Evolutionary conservation across 2,113 vertebrate species (phyloP).

Genomic region (Cebus imitator): DNA sequence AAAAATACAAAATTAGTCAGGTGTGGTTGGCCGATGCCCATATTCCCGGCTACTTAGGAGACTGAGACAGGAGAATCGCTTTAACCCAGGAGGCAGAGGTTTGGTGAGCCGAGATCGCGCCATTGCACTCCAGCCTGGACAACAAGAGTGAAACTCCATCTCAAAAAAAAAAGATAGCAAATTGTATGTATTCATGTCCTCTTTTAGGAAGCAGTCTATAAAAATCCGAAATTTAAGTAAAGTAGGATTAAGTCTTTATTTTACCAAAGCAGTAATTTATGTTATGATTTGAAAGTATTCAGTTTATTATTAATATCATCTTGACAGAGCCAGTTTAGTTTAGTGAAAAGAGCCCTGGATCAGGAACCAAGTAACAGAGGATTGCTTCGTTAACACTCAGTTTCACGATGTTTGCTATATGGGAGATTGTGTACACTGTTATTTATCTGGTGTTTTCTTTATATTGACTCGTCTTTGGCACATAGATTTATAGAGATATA

Average conservation of each 20-base stretch:
- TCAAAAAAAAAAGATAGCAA: not conserved
- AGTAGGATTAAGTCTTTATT: slow-evolving; percentile 16
- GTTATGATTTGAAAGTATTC: slow-evolving; percentile 12
- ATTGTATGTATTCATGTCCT: not conserved
- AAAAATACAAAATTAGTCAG: too few species aligned
- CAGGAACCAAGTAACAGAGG: not conserved
- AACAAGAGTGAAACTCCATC: too few species aligned
- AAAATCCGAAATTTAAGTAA: slow-evolving; percentile 22
- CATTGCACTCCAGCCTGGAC: too few species aligned
- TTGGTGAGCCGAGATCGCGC: too few species aligned
- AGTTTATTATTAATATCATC: not conserved
- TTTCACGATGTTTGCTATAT: not conserved
- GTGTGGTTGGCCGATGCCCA: too few species aligned
- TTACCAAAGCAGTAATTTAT: slow-evolving; percentile 32
- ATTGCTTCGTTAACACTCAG: not conserved
- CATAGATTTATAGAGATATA: not conserved
- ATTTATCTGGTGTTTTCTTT: slow-evolving; percentile 32
- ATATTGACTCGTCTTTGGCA: not conserved
- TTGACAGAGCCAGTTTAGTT: not conserved
- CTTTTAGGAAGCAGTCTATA: slow-evolving; percentile 12
- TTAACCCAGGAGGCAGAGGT: too few species aligned
- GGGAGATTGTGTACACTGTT: not conserved
- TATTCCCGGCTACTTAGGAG: too few species aligned
- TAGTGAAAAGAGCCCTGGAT: not conserved
- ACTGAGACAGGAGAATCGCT: too few species aligned